Evolutionary conservation across 1,140 invertebrate species (phyloP).

Genomic region (Penaeus vannamei): DNA sequence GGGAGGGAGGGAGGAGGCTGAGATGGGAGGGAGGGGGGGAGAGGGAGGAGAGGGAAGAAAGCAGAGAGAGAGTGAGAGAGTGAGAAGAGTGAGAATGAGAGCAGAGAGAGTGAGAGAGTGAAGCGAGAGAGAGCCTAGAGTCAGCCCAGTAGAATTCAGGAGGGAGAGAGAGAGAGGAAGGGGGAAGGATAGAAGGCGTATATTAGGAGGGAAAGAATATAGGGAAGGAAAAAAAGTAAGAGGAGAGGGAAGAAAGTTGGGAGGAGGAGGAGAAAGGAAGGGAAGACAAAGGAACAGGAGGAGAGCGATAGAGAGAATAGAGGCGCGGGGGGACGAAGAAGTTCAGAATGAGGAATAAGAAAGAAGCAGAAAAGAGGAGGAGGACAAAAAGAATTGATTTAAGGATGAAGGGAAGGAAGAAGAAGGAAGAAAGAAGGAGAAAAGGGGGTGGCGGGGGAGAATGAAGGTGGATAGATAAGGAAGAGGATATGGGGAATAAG

Average conservation of each 20-base stretch:
- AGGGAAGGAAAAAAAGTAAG: background rate
- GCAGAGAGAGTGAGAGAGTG: background rate
- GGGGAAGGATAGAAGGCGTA: background rate
- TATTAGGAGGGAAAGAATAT: background rate
- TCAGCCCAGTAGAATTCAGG: background rate
- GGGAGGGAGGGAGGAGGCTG: background rate
- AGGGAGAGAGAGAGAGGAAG: slow-evolving; percentile 11
- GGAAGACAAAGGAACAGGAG: background rate
- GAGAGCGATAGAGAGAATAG: background rate
- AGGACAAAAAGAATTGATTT: background rate
- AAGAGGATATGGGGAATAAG: too few species aligned
- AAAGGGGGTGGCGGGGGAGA: too few species aligned
- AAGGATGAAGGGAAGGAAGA: too few species aligned
- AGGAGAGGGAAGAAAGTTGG: background rate
- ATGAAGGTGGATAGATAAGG: background rate
- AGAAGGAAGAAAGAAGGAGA: background rate
- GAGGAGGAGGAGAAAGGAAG: background rate
- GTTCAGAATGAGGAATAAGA: background rate
- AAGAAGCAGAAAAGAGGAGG: background rate
- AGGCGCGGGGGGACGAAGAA: background rate
- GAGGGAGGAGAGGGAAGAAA: background rate
- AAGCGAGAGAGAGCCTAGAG: background rate
- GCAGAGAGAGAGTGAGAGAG: background rate
- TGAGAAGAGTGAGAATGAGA: too few species aligned
- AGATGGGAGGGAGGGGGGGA: background rate